Percentiles rank a stretch among this genome's conserved stretches.
These are phyloP conservation scores for Eulemur mongoz DNA, from an alignment of 2,797 vertebrate genomes.

Conservation along the genomic window DNA sequence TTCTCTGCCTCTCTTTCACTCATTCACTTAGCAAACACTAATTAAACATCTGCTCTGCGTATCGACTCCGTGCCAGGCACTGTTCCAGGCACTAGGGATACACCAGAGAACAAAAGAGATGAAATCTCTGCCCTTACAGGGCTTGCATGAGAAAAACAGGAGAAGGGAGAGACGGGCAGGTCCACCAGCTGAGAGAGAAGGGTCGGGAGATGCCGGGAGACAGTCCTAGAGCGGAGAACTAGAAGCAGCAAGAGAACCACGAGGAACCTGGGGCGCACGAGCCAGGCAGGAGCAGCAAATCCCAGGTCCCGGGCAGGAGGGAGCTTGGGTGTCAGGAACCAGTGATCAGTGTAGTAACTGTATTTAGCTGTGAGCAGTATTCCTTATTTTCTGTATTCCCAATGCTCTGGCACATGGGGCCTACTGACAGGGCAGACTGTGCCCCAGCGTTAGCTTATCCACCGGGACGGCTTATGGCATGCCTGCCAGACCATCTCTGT, in stretches of 20 bases:
- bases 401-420: neutral
- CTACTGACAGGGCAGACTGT: neutral
- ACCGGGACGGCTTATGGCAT: neutral
- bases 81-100: neutral
- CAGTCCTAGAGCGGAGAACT: neutral
- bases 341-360: neutral
- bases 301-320: neutral
- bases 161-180: accelerated
- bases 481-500: neutral
- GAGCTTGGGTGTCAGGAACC: accelerated
- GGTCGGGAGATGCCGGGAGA: neutral
- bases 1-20: neutral
- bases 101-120: neutral
- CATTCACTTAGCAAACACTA: neutral
- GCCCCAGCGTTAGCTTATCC: neutral
- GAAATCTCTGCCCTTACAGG: too few species aligned
- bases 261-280: too few species aligned
- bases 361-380: too few species aligned
- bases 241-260: neutral
- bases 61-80: neutral
- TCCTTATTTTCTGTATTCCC: neutral
- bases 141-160: neutral
- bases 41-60: accelerated
- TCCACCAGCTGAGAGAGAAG: accelerated
- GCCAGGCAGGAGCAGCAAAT: neutral